Conservation (phyloP, 2,888 invertebrate species). For the Chironomus riparius region DNA sequence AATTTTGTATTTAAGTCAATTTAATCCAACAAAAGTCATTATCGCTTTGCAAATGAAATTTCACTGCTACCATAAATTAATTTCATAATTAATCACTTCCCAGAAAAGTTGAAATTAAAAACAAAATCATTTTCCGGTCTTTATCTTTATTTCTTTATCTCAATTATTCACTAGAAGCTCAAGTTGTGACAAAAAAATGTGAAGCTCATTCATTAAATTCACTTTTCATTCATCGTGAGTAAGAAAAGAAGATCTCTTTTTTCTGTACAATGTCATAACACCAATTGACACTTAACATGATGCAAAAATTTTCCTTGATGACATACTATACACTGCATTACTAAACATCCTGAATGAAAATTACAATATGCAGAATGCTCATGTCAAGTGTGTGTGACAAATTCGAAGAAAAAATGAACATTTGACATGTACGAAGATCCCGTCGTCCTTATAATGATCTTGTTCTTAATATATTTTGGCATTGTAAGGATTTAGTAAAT, state of each 20-base stretch:
- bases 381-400: background rate
- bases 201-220: background rate
- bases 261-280: background rate
- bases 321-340: background rate
- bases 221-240: background rate
- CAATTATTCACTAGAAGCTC: background rate
- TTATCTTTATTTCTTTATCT: background rate
- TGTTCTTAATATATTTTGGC: no score
- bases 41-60: no score
- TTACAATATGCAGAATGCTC: background rate
- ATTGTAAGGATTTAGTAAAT: no score
- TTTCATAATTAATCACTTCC: no score
- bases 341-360: background rate
- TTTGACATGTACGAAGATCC: background rate
- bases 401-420: background rate
- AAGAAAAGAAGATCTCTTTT: background rate
- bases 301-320: background rate
- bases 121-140: no score
- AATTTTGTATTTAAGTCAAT: no score
- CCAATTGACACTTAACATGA: background rate
- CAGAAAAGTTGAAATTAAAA: no score
- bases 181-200: background rate
- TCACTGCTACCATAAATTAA: no score
- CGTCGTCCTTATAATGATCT: no score
- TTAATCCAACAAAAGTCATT: no score